phyloP scores from a whole-genome alignment of 2,113 vertebrate species.

The Esox niger region DNA sequence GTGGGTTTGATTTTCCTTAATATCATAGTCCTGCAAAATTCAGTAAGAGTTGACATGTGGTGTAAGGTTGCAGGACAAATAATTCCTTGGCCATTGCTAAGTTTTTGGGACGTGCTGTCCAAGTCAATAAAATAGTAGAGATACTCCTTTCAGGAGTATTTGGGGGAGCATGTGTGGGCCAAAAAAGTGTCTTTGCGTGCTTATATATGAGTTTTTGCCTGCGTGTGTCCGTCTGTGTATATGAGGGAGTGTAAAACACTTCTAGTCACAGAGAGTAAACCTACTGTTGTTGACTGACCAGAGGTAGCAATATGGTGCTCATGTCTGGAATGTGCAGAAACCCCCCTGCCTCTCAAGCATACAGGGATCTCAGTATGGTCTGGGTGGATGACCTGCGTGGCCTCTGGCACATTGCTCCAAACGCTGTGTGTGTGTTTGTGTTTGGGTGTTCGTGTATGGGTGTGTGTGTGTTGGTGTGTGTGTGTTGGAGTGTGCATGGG shows the following conservation, averaged over 20 bases:
- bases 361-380: constrained; percentile 6
- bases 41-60: too few species aligned
- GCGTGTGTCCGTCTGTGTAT: constrained; percentile 15
- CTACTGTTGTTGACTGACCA: not conserved
- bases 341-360: constrained; percentile 12
- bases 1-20: too few species aligned
- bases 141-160: too few species aligned
- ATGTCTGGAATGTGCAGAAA: constrained; percentile 10
- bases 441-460: too few species aligned
- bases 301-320: not conserved
- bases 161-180: not conserved
- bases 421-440: not conserved
- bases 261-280: not conserved
- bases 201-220: constrained; percentile 26
- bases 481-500: too few species aligned
- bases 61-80: too few species aligned
- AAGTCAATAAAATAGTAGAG: constrained; percentile 44
- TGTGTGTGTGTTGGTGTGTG: too few species aligned
- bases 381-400: not conserved
- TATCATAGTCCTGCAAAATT: too few species aligned
- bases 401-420: not conserved
- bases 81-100: too few species aligned
- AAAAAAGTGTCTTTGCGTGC: constrained; percentile 12
- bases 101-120: constrained; percentile 28
- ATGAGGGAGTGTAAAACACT: not conserved